Percentiles rank a stretch among this genome's conserved stretches.
phyloP scores from a whole-genome alignment of 2,888 invertebrate genomes.

The Lithosia quadra region DNA sequence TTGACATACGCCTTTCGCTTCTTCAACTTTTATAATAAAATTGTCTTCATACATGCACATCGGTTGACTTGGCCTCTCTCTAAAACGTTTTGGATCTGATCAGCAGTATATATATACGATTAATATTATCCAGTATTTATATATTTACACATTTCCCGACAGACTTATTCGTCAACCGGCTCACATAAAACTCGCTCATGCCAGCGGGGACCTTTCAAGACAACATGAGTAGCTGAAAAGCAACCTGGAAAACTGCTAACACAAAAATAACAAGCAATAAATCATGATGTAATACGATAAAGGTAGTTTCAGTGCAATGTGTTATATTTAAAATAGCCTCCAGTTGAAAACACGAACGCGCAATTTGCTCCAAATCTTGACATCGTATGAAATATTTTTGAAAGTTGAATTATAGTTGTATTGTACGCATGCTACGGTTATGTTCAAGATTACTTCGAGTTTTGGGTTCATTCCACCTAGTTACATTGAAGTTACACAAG shows the following conservation, averaged over 20 bases:
- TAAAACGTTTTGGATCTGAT: no score
- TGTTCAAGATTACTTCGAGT: not conserved
- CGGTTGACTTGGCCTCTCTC: no score
- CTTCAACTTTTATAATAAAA: no score
- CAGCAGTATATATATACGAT: no score
- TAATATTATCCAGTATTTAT: not conserved
- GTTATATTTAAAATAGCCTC: not conserved
- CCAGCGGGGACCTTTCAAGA: no score
- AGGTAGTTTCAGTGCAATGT: not conserved
- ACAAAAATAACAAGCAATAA: not conserved
- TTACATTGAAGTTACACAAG: no score
- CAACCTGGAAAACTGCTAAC: not conserved
- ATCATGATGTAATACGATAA: not conserved
- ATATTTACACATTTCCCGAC: not conserved
- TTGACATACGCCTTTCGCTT: no score
- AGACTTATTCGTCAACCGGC: no score
- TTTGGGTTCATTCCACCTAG: no score
- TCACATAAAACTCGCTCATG: no score
- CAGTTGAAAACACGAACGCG: not conserved
- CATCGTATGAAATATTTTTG: not conserved
- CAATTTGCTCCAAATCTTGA: not conserved
- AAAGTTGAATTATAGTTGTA: not conserved
- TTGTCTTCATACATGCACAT: no score
- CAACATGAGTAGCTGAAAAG: constrained; percentile 4
- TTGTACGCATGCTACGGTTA: not conserved